phyloP scores from a whole-genome alignment of 2,113 vertebrate genomes.

The Nannobrachium achirus region DNA sequence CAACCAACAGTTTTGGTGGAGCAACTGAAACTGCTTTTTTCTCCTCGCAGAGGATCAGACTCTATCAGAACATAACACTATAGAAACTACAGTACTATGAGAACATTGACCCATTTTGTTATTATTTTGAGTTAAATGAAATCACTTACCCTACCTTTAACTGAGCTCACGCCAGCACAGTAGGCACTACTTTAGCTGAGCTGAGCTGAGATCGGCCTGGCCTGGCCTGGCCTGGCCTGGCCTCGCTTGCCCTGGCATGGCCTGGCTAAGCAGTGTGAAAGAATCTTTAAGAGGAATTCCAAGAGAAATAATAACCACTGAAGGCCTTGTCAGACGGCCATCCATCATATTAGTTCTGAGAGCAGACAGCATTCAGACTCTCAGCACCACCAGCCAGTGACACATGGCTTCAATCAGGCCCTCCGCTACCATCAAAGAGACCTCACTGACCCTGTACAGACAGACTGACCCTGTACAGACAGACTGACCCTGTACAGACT shows the following conservation, averaged over 20 bases:
- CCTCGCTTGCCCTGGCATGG: no score
- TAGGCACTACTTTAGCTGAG: constrained; percentile 18
- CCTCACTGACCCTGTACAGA: constrained; percentile 7
- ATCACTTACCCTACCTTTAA: no score
- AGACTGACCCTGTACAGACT: no score
- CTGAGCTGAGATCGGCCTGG: constrained; percentile 9
- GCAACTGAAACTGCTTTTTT: no score
- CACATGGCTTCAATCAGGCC: not conserved
- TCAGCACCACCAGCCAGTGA: constrained; percentile 19
- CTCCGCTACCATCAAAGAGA: constrained; percentile 5
- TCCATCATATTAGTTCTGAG: constrained; percentile 48
- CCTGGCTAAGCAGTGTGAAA: constrained; percentile 32
- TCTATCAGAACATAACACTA: no score
- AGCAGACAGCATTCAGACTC: constrained; percentile 39
- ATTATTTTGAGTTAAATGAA: no score
- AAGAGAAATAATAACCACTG: constrained; percentile 32
- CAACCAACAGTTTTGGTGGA: no score
- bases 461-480: not conserved
- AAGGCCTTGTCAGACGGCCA: constrained; percentile 50
- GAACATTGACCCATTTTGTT: no score
- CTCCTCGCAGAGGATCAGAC: no score
- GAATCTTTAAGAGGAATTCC: constrained; percentile 43
- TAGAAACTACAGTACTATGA: no score
- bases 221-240: no score
- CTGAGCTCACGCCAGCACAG: constrained; percentile 28